Base-by-base conservation (phyloP, 2,888 invertebrate species). In the Oxystoma pomonae region DNA sequence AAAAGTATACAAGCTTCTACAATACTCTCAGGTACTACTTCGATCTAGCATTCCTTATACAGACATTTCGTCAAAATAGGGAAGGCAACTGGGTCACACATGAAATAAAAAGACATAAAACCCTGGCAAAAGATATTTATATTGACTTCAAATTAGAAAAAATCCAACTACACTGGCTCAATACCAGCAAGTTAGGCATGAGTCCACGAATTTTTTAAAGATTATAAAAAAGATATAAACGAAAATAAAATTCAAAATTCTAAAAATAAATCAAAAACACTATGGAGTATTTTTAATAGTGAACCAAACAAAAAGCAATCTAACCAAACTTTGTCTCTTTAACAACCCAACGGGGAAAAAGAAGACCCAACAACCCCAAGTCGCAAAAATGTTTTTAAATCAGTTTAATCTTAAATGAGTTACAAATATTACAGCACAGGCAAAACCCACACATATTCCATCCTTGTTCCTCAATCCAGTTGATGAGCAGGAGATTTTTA, bases 181-280 rank as follows among this genome's bases (percentile, higher is more conserved):
- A 50, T 50, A 50, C 16, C 50, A 50, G 16, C 50, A 50, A 50
- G 50, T 50, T 16, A 50, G 50, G 16, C 50, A 16, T 16, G 16
- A 12, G 12, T 50, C 50, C n/a, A n/a, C n/a, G n/a, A n/a, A n/a
- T n/a, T n/a, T n/a, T n/a, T n/a, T n/a, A n/a, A n/a, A n/a, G 12
- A 35, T 12, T 12, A 35, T 35, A 35, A 35, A 35, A 35, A 35
- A 35, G 35, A 35, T 7, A 35, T 35, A 7, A 35, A 35, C 12
- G 35, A 35, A 35, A 35, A 35, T 12, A 35, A 35, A 35, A 35
- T 35, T 35, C 35, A 35, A 35, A 35, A 35, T 12, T 35, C 55
- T 9, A 53, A 19, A 53, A 53, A 53, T 53, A 53, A 53, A 53
- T 53, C 55, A 18, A 53, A 53, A 53, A 53, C 55, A 3, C 16